These are phyloP conservation scores for Scaptodrosophila lebanonensis DNA, from an alignment of 1,140 invertebrate genomes.

Conservation along the genomic window DNA sequence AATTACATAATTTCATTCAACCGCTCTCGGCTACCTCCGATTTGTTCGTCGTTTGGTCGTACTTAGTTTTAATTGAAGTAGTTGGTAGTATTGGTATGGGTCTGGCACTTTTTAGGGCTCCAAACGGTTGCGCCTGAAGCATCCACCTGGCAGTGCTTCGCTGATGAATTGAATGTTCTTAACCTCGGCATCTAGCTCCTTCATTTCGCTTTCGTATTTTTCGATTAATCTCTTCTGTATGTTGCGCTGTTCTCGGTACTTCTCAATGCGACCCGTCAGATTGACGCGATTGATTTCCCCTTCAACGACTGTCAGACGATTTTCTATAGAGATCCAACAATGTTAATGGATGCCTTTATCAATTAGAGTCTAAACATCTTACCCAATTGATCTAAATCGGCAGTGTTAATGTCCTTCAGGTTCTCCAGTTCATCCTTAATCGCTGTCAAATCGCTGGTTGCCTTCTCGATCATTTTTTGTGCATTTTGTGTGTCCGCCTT, in stretches of 20 bases:
- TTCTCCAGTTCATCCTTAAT: constrained; percentile 89
- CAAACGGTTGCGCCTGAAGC: constrained; percentile 85
- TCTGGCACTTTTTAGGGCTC: constrained; percentile 78
- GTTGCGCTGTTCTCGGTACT: constrained; percentile 84
- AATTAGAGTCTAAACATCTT: too few relatives aligned
- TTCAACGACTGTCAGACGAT: constrained; percentile 85
- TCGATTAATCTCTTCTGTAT: constrained; percentile 88
- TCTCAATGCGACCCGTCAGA: constrained; percentile 85
- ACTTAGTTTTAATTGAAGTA: constrained; percentile 70
- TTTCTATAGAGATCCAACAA: constrained; percentile 78
- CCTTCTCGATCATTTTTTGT: constrained; percentile 87
- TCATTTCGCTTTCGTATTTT: constrained; percentile 89
- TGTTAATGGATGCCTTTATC: too few relatives aligned
- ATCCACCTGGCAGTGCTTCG: constrained; percentile 88
- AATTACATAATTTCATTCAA: constrained; percentile 72
- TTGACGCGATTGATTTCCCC: constrained; percentile 84
- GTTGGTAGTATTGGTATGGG: constrained; percentile 47
- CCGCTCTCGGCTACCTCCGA: constrained; percentile 51
- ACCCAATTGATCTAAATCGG: constrained; percentile 82
- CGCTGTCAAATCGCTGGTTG: constrained; percentile 86
- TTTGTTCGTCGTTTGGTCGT: constrained; percentile 56
- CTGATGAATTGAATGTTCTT: constrained; percentile 91
- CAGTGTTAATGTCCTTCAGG: constrained; percentile 85
- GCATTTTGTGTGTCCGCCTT: constrained; percentile 88
- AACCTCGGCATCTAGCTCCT: constrained; percentile 86